Conservation (phyloP, 2,113 vertebrate species). For the Saguinus midas region DNA sequence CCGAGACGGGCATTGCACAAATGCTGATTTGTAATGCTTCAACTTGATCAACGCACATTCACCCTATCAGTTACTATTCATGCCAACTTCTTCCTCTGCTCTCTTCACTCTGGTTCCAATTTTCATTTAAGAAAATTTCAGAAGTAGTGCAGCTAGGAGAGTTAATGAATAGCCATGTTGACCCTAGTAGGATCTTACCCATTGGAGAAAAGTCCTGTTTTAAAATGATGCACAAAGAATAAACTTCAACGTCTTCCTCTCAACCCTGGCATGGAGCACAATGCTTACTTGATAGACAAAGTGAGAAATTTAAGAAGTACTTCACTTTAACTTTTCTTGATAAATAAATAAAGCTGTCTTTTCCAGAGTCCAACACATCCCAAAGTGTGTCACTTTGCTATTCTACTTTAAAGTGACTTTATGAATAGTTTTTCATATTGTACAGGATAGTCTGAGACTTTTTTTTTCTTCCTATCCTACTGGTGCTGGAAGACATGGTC, state of each 20-base stretch:
- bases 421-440: not conserved
- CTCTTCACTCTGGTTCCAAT: not conserved
- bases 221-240: not conserved
- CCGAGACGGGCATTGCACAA: not conserved
- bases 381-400: not conserved
- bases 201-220: not conserved
- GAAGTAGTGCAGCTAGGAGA: not conserved
- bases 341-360: not conserved
- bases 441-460: not conserved
- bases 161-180: not conserved
- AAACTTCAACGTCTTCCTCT: not conserved
- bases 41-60: not conserved
- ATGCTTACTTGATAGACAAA: not conserved
- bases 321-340: not conserved
- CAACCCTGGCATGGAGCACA: not conserved
- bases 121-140: not conserved
- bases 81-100: not conserved
- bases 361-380: not conserved
- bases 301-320: not conserved
- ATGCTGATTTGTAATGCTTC: constrained; percentile 6
- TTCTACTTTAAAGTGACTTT: not conserved
- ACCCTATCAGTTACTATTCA: not conserved
- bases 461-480: not conserved
- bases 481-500: not conserved
- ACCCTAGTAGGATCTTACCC: not conserved